A percentile compares a stretch with the other conserved stretches of the same genome.
Conservation (phyloP, 1,140 invertebrate species). For the Potamilus streckersoni region DNA sequence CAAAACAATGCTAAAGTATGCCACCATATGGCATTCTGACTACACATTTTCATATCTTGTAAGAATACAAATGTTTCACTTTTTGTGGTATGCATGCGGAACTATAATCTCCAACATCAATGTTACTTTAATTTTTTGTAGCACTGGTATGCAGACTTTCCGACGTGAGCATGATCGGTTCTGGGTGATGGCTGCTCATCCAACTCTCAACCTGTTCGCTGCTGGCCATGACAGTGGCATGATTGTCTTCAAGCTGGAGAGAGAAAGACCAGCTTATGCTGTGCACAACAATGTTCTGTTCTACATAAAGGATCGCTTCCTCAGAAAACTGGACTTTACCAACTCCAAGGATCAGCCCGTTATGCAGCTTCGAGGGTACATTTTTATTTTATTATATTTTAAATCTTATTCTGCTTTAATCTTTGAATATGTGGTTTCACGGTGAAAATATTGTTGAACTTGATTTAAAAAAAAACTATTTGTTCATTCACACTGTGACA, state of each 20-base stretch:
- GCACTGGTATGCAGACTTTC: slow-evolving; percentile 96
- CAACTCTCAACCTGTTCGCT: slow-evolving; percentile 76
- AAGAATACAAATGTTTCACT: too few relatives aligned
- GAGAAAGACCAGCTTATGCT: slow-evolving; percentile 95
- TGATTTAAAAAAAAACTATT: too few relatives aligned
- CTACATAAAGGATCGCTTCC: slow-evolving; percentile 94
- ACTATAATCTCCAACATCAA: too few relatives aligned
- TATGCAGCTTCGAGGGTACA: slow-evolving; percentile 89
- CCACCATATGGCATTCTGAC: too few relatives aligned
- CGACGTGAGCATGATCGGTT: slow-evolving; percentile 94
- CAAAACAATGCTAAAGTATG: too few relatives aligned
- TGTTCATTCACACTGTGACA: too few relatives aligned
- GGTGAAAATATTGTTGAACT: too few relatives aligned
- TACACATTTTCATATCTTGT: too few relatives aligned
- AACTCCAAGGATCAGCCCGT: slow-evolving; percentile 92
- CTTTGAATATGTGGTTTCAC: neutral
- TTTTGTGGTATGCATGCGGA: too few relatives aligned
- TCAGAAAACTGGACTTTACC: slow-evolving; percentile 93
- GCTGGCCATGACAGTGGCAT: slow-evolving; percentile 96
- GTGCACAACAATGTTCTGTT: slow-evolving; percentile 94
- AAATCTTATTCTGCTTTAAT: neutral
- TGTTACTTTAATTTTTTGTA: slow-evolving; percentile 31
- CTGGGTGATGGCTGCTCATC: slow-evolving; percentile 95
- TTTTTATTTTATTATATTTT: neutral
- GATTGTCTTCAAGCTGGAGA: slow-evolving; percentile 87